phyloP scores from a whole-genome alignment of 2,888 invertebrate species.

The Papilio protenor region DNA sequence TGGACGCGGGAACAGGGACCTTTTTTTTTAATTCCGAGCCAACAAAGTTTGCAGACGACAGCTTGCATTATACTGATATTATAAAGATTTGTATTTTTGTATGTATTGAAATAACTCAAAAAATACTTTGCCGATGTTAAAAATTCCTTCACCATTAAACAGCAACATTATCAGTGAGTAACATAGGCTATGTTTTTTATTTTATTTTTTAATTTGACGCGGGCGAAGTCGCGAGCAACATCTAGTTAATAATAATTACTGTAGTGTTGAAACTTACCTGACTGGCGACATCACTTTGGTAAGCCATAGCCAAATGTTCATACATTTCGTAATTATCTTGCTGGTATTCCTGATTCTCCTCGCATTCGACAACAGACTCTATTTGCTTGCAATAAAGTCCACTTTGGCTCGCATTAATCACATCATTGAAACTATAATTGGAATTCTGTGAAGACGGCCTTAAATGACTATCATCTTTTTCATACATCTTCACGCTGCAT shows the following conservation, averaged over 20 bases:
- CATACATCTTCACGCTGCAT: constrained; percentile 60
- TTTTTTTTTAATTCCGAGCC: too few species aligned
- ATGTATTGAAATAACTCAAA: too few species aligned
- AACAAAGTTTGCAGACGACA: too few species aligned
- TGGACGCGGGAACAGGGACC: too few species aligned
- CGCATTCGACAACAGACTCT: constrained; percentile 51
- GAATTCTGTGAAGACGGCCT: constrained; percentile 74
- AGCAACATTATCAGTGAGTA: too few species aligned
- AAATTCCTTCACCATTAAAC: too few species aligned
- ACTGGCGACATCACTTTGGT: constrained; percentile 75
- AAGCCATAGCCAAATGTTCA: constrained; percentile 78
- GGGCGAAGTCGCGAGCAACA: too few species aligned
- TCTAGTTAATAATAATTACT: neutral
- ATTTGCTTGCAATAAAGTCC: constrained; percentile 55
- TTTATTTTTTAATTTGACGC: neutral
- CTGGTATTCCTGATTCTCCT: constrained; percentile 64
- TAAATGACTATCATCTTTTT: constrained; percentile 73
- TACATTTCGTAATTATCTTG: constrained; percentile 75
- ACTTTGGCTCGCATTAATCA: constrained; percentile 63
- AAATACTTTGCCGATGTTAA: too few species aligned
- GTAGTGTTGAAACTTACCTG: constrained; percentile 59
- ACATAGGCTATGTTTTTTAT: too few species aligned
- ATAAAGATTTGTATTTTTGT: too few species aligned
- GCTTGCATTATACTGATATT: too few species aligned
- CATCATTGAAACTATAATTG: constrained; percentile 74